Base-by-base conservation (phyloP, 2,888 invertebrate genomes). In the Endomychus coccineus region DNA sequence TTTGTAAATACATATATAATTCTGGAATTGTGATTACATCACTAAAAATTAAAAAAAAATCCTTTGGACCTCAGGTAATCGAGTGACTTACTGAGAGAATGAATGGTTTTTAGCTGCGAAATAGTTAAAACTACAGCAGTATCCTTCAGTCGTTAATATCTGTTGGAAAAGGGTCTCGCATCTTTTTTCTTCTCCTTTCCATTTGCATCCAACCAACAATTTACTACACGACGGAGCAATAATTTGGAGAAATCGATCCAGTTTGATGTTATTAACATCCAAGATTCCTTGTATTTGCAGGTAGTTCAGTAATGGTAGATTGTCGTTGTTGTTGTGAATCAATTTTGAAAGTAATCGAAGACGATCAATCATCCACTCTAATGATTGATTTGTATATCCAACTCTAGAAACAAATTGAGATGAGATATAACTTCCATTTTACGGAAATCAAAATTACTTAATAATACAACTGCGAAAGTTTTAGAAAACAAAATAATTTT, bases 121-220 rank as follows among this genome's bases (percentile, higher is more conserved):
- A 48, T 77, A 77, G 52, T 79, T 80, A 46, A 81, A 81, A 2
- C 74, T 64, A 51, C 83, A 83, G 45, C 83, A 83, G 1, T 71
- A 54, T 15, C 75, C 57, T 31, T 56, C 43, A 2, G 51, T 34
- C 6, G 56, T 59, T 46, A 42, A 49, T 16, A 56, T 46, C 34
- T 42, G 45, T 39, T 58, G 54, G 37, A 63, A 63, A 25, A 63
- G 39, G 33, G 39, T 37, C 14, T 37, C 50, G 27, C 64, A 64
- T 14, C 48, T 41, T 27, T 49, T 46, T 29, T 48, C 46, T 29
- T 57, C 52, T 3, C 56, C 58, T 46, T 61, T 59, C 61, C 62
- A 64, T 27, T 47, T 45, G 41, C 64, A 64, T 16, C 44, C 48
- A 10, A 39, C 37, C 3, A 62, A 19, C 15, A 57, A 35, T 4